Evolutionary conservation across 2,888 invertebrate genomes (phyloP).

Genomic region (Sminthurides aquaticus): DNA sequence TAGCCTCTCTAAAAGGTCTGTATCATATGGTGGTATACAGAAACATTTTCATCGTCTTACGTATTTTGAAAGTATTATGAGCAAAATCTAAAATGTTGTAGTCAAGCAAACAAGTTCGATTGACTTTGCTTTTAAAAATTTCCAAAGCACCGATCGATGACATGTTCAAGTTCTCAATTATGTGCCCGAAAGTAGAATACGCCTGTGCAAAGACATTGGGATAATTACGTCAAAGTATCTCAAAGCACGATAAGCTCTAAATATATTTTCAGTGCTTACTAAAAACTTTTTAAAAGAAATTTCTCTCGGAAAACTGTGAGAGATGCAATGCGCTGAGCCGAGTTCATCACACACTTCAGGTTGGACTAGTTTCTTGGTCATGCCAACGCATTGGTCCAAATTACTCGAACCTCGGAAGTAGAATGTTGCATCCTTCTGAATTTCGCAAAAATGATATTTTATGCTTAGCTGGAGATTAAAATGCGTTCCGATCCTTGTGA

Average conservation of each 20-base stretch:
- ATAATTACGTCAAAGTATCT: too few species aligned
- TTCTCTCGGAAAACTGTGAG: constrained; percentile 14
- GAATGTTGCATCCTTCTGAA: constrained; percentile 21
- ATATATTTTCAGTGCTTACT: too few species aligned
- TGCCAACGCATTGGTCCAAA: constrained; percentile 29
- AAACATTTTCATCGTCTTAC: constrained; percentile 10
- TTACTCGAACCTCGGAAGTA: constrained; percentile 41
- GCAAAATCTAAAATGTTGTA: constrained; percentile 26
- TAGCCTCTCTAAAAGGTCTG: too few species aligned
- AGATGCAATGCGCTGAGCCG: constrained; percentile 15
- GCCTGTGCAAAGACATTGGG: constrained; percentile 45
- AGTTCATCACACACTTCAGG: constrained; percentile 30
- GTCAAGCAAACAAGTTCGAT: constrained; percentile 44
- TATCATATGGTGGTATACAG: too few species aligned
- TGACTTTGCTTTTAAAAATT: constrained; percentile 25
- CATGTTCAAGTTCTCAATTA: constrained; percentile 47
- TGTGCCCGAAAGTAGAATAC: constrained; percentile 49
- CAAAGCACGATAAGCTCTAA: too few species aligned
- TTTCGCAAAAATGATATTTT: too few species aligned
- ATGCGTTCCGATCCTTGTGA: too few species aligned
- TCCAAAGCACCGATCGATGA: not conserved
- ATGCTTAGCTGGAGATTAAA: too few species aligned
- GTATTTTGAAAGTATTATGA: constrained; percentile 11
- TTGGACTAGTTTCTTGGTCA: constrained; percentile 32
- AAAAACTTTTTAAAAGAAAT: too few species aligned